Evolutionary conservation across 2,888 invertebrate species (phyloP), one percentile per base, ranked within the genome.

Genomic region (Cancer borealis): DNA sequence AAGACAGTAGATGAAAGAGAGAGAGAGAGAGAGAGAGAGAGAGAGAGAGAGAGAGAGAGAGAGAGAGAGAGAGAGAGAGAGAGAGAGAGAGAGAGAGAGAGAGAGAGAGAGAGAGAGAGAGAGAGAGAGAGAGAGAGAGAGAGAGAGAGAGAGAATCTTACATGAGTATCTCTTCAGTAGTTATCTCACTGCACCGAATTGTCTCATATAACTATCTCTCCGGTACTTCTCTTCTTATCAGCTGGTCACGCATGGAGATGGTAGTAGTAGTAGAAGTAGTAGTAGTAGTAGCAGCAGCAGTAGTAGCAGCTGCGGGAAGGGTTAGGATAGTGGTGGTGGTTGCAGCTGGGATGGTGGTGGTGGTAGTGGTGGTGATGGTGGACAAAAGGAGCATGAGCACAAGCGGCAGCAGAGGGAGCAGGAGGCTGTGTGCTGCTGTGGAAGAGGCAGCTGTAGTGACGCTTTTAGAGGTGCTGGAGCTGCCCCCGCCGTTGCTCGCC

Each of bases 401-500:
- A 17, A 66, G 45, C 30, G 30, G 91, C 66, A 91, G 91, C 39
- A 45, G 21, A 21, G 54, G 60, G 54, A 66, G 91, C 66, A 26
- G 73, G 73, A 79, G 73, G 73, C 73, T 14, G 88, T 45, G 39
- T 30, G 45, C 12, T 39, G 17, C 45, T 88, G 26, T 84, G 73
- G 73, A 47, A 45, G 60, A 30, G 17, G 91, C 26, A 1, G 45
- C 39, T n/a, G 79, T 84, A 10, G 73, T 79, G 79, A 45, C 26
- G 45, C n/a, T 66, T 14, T 39, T 91, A 3, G 91, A 66, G 73
- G 92, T 89, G 73, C 88, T 66, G 39, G 92, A n/a, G 26, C 45
- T 54, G 10, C 87, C 54, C 26, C 54, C 88, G 46, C 88, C 88
- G 66, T 88, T 94, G 91, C 73, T 92, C 4, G 46, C 89, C 10